A percentile compares a stretch with the other conserved stretches of the same genome.
Evolutionary conservation across 2,113 vertebrate genomes (phyloP).

Genomic region (Butorides virescens): DNA sequence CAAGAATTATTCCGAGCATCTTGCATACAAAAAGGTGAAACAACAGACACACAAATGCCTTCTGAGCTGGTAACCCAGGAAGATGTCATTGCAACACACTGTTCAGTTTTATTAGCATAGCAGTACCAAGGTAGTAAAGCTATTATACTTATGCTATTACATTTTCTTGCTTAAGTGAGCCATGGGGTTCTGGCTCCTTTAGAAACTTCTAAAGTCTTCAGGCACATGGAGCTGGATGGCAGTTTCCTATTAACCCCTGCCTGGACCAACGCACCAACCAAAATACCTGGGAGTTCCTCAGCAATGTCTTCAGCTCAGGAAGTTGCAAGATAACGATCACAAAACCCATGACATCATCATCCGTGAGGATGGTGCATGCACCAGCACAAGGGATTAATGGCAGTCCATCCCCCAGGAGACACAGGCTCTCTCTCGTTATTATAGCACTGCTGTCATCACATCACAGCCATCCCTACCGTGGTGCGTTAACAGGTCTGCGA

Average conservation of each 20-base stretch:
- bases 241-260: neutral
- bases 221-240: neutral
- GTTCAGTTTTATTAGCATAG: neutral
- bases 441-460: neutral
- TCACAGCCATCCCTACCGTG: rapidly evolving
- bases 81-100: neutral
- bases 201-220: neutral
- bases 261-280: neutral
- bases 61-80: neutral
- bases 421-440: rapidly evolving
- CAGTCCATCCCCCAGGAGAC: neutral
- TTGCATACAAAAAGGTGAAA: neutral
- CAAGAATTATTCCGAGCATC: neutral
- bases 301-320: neutral
- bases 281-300: neutral
- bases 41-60: neutral
- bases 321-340: neutral
- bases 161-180: neutral
- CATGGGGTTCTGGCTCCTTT: neutral
- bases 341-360: neutral
- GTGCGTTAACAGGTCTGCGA: neutral
- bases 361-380: neutral
- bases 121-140: neutral
- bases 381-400: neutral
- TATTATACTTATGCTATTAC: neutral